Evolutionary conservation across 1,140 invertebrate species (phyloP).

Genomic region (Sitobion miscanthi): DNA sequence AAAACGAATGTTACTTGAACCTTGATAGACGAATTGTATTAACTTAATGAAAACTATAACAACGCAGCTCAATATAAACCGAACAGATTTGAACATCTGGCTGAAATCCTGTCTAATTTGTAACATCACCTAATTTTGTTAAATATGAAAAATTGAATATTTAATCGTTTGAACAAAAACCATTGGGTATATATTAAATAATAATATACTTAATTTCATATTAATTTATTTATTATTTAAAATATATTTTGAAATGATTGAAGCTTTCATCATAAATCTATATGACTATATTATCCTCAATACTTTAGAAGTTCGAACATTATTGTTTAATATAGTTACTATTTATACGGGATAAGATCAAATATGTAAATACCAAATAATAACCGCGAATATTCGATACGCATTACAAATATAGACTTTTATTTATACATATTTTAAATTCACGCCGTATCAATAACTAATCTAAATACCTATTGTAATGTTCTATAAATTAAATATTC

Average conservation of each 20-base stretch:
- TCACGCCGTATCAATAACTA: background rate
- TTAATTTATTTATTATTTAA: background rate
- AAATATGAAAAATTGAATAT: background rate
- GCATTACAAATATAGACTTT: background rate
- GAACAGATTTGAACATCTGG: background rate
- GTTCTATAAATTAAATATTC: too few relatives aligned
- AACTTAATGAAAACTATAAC: background rate
- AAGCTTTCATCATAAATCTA: too few relatives aligned
- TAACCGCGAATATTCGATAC: background rate
- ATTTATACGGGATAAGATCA: background rate
- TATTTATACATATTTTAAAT: background rate
- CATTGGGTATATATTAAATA: background rate
- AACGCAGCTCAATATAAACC: background rate
- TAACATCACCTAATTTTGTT: background rate
- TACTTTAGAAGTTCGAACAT: background rate
- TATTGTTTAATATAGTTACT: background rate
- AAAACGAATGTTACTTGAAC: background rate
- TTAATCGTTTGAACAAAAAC: background rate
- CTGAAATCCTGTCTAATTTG: background rate
- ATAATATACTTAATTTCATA: background rate
- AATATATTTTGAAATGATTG: background rate
- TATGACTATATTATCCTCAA: too few relatives aligned
- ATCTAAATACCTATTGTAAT: background rate
- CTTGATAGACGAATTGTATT: background rate
- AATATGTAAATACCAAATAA: background rate